Base-by-base conservation (phyloP, 2,888 invertebrate species). In the Parochlus steinenii region DNA sequence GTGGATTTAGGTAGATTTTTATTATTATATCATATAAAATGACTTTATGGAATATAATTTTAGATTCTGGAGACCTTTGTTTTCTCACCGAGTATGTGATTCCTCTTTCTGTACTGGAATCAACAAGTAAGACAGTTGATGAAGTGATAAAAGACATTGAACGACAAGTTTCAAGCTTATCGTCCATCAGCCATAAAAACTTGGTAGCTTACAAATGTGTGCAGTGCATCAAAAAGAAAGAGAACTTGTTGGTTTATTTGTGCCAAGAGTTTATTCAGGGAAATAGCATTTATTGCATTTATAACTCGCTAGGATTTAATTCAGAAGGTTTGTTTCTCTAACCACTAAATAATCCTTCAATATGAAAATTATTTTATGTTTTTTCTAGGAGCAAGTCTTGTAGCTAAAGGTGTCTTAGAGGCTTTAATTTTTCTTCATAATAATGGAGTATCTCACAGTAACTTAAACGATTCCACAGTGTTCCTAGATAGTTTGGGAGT, bases 391-490 rank as follows among this genome's bases (percentile, higher is more conserved):
- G 56, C 53, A 1, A 48, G 57, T 4, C 52, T 54, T 46, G 54
- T 86, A 20, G 75, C 77, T 0, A 61, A 63, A 31, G 82, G 80
- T 19, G 67, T 87, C 18, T 61, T 89, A 4, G 67, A 71, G 34
- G 85, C 79, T 10, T 56, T 90, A 20, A 69, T 71, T 24, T 85
- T 74, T 52, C 61, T 92, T 37, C 90, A 92, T 52, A 67, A 73
- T 45, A 78, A 76, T 41, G 78, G 80, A 42, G 73, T 89, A 2
- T 72, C 85, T 11, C 89, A 92, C 53, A 75, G 77, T 48, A 77
- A 83, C 55, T 58, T 92, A n/a, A 61, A 76, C 40, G 73, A 74
- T 46, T 71, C 74, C 14, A 77, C 74, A 43, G 70, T 85, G 36
- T 78, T 74, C 50, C 61, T 86, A 51, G 78, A 78, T 46, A 66